Percentiles rank a stretch among this genome's conserved stretches.
Conservation (phyloP, 2,113 vertebrate genomes). For the Morone saxatilis region DNA sequence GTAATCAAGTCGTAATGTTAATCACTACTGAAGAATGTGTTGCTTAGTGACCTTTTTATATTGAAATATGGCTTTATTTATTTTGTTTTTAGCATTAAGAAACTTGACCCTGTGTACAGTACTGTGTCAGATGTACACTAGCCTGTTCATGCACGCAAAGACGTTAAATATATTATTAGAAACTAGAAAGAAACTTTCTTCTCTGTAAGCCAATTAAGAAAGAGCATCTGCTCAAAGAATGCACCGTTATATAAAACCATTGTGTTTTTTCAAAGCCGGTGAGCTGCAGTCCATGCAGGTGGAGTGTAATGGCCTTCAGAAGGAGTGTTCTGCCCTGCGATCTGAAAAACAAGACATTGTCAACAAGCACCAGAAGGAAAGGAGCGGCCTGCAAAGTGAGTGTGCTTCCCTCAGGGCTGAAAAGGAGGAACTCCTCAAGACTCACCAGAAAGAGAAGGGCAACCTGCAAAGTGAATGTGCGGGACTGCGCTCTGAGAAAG, state of each 20-base stretch:
- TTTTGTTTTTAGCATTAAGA: background rate
- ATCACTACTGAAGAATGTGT: background rate
- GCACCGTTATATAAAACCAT: slow-evolving; percentile 6
- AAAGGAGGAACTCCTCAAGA: slow-evolving; percentile 76
- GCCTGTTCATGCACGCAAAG: background rate
- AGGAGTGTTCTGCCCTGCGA: slow-evolving; percentile 78
- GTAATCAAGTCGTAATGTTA: background rate
- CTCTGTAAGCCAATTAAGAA: slow-evolving; percentile 5
- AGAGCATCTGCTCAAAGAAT: slow-evolving; percentile 26
- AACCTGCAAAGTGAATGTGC: slow-evolving; percentile 87
- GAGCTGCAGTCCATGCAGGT: slow-evolving; percentile 92
- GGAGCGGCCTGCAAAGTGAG: slow-evolving; percentile 86
- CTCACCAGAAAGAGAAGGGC: slow-evolving; percentile 78
- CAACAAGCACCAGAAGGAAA: slow-evolving; percentile 81
- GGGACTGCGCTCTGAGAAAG: slow-evolving; percentile 89
- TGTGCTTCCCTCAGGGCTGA: slow-evolving; percentile 83
- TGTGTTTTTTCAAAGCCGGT: slow-evolving; percentile 71
- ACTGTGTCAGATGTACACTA: background rate
- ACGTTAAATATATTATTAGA: background rate
- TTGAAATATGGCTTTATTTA: background rate
- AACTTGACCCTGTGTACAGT: background rate
- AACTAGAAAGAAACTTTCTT: background rate
- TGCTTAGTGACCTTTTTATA: background rate
- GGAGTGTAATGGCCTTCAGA: slow-evolving; percentile 85
- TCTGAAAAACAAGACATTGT: slow-evolving; percentile 80